These are phyloP conservation scores for Gymnothorax reevesii DNA, from an alignment of 2,797 vertebrate species.

Conservation along the genomic window DNA sequence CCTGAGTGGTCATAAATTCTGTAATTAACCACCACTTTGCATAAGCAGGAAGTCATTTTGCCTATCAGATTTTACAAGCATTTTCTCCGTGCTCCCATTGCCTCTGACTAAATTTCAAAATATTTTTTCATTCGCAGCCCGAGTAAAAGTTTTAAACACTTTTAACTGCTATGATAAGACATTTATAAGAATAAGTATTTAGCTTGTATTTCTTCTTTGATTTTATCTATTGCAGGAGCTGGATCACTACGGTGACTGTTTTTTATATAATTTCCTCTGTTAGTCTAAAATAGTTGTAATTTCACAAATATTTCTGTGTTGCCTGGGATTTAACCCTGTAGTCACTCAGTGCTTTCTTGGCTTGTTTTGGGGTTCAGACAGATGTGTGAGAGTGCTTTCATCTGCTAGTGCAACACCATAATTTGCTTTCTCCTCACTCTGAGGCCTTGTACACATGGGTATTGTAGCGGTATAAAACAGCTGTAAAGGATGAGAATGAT, in stretches of 20 bases:
- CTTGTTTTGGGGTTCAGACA: background rate
- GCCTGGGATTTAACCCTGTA: background rate
- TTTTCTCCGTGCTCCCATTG: background rate
- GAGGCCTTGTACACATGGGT: background rate
- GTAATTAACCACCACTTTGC: slow-evolving; percentile 65
- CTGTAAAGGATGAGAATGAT: background rate
- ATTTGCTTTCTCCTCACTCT: background rate
- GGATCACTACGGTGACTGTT: background rate
- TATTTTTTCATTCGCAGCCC: background rate
- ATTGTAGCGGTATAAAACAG: background rate
- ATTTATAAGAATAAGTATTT: background rate
- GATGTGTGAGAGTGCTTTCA: background rate
- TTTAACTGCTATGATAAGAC: background rate
- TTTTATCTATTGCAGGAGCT: background rate
- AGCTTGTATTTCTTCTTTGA: background rate
- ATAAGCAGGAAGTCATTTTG: slow-evolving; percentile 72
- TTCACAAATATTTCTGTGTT: background rate
- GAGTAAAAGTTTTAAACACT: background rate
- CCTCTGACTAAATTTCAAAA: background rate
- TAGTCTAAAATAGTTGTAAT: background rate
- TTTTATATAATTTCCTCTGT: background rate
- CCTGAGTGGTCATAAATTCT: slow-evolving; percentile 61
- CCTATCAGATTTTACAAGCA: slow-evolving; percentile 46
- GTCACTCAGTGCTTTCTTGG: background rate
- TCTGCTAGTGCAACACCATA: background rate